Evolutionary conservation across 2,888 invertebrate genomes (phyloP).

Genomic region (Plagiodera versicolora): DNA sequence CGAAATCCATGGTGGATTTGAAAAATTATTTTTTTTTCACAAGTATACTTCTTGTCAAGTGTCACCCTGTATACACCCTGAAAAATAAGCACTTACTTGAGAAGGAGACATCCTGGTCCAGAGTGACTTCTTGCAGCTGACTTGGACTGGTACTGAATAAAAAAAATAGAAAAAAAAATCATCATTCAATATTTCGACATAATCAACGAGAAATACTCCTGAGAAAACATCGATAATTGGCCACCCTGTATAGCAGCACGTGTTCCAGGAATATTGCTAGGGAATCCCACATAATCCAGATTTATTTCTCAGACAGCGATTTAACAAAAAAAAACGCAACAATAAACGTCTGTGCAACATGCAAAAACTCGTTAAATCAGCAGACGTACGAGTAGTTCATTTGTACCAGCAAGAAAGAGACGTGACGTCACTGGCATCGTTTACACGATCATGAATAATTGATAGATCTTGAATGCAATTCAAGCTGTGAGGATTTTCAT

Average conservation of each 20-base stretch:
- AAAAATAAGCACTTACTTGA: conserved; percentile 46
- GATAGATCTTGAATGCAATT: no score
- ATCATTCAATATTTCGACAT: no score
- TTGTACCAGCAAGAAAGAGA: neutral
- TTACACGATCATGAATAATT: neutral
- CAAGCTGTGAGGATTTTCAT: no score
- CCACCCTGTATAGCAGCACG: neutral
- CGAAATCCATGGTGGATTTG: no score
- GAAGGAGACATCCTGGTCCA: conserved; percentile 59
- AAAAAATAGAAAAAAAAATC: no score
- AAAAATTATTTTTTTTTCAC: no score
- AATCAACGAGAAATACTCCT: neutral
- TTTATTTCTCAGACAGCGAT: neutral
- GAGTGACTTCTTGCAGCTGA: conserved; percentile 69
- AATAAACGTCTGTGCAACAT: neutral
- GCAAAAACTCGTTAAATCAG: conserved; percentile 5
- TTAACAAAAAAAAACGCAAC: neutral
- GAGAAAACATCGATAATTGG: neutral
- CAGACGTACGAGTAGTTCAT: neutral
- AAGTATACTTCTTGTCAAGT: no score
- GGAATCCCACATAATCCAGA: neutral
- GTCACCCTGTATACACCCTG: no score
- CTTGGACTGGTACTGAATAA: conserved; percentile 70
- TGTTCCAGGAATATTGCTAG: no score
- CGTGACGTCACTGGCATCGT: neutral